Conservation (phyloP, 2,113 vertebrate species). For the Casuarius casuarius region DNA sequence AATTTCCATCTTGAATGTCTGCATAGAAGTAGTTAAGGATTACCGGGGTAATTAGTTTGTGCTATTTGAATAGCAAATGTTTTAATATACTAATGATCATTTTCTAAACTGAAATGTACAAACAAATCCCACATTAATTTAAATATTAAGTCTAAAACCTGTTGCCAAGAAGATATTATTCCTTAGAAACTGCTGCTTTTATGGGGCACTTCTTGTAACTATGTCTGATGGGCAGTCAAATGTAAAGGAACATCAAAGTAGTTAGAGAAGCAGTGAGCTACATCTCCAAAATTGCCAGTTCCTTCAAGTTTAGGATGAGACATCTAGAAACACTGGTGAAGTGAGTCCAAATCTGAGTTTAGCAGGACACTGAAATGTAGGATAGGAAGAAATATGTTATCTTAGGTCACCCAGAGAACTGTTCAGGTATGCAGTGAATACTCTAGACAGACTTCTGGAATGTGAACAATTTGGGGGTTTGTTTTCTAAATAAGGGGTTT, state of each 20-base stretch:
- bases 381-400: neutral
- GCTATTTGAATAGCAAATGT: neutral
- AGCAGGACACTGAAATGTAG: neutral
- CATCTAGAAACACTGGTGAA: neutral
- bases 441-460: neutral
- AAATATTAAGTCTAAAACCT: neutral
- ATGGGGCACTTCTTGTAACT: neutral
- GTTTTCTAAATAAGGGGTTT: neutral
- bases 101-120: slow-evolving; percentile 4
- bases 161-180: neutral
- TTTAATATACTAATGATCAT: neutral
- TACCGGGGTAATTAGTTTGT: neutral
- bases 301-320: neutral
- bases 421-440: neutral
- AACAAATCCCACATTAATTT: neutral
- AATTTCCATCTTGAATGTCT: neutral
- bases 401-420: neutral
- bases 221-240: neutral
- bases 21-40: neutral
- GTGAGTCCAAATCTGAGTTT: neutral
- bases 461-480: neutral
- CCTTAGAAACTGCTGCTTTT: neutral
- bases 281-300: neutral
- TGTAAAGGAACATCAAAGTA: neutral
- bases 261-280: neutral